Base-by-base conservation (phyloP, 2,113 vertebrate species). In the Lepidiolamprologus cunningtoni region DNA sequence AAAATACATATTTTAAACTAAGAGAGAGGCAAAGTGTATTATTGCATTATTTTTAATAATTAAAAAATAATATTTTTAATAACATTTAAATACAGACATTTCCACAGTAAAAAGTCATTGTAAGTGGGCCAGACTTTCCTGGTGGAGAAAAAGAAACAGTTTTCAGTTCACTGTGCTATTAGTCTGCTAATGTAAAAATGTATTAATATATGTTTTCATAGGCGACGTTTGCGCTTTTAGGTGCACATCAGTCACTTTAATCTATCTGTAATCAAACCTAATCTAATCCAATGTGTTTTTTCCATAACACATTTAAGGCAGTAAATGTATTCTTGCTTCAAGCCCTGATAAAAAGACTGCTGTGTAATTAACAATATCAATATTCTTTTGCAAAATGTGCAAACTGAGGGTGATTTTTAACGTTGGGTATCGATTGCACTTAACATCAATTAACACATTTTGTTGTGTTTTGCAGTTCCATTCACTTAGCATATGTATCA, bases 371-470 rank as follows among this genome's bases (percentile, higher is more conserved):
- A 31, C 50, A 58, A 47, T 40, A 86, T 83, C 54, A 89, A 87
- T 81, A 89, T 6, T 9, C 52, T 42, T 8, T 80, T 45, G 16
- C 10, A 16, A 83, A 66, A 3, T 19, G 37, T 45, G 73, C 84
- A 76, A 57, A 88, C 26, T 28, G 21, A 61, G 57, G 53, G 28
- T 53, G 3, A 91, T 89, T 89, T 73, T 57, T 55, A 73, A 9
- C 5, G 4, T 63, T 7, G 16, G 13, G 3, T 58, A 93, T 93
- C 3, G 89, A 93, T 91, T 31, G 19, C 14, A 40, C 86, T 92
- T 88, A 90, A 86, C 89, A 86, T 85, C 93, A 86, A 68, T 93
- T 91, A 86, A 81, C 87, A 71, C 40, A 35, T 71, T 82, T 79
- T 90, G 80, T 79, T 87, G 73, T 55, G 86, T 85, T 82, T 80